phyloP scores from a whole-genome alignment of 2,797 vertebrate species.

The Ctenopoma multispine region DNA sequence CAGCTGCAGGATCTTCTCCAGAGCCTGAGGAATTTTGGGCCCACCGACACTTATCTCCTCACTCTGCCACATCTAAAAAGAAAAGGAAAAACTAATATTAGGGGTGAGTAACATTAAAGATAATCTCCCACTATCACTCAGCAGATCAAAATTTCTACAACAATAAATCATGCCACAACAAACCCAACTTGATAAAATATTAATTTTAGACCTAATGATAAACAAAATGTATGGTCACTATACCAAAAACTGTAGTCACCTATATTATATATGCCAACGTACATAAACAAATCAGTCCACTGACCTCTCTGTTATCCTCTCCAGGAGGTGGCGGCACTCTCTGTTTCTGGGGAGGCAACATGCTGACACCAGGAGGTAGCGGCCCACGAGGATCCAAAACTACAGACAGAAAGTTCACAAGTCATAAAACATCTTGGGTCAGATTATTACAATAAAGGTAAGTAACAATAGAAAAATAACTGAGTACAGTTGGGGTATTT shows the following conservation, averaged over 20 bases:
- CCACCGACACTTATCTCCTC: slow-evolving; percentile 87
- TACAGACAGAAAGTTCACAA: slow-evolving; percentile 18
- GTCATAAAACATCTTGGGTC: background rate
- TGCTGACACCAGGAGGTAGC: slow-evolving; percentile 85
- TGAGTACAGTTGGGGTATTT: background rate
- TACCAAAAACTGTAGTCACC: background rate
- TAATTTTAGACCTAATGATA: background rate
- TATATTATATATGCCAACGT: background rate
- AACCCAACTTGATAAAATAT: background rate
- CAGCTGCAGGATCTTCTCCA: slow-evolving; percentile 95
- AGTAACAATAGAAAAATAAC: too few species aligned
- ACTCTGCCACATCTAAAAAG: slow-evolving; percentile 78
- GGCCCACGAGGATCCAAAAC: slow-evolving; percentile 78
- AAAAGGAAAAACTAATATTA: background rate
- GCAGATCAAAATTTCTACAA: background rate
- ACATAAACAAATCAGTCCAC: accelerated
- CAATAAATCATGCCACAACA: background rate
- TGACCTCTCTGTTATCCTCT: slow-evolving; percentile 90
- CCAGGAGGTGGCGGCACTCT: slow-evolving; percentile 90
- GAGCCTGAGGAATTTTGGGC: slow-evolving; percentile 93
- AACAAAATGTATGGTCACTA: too few species aligned
- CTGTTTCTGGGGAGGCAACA: slow-evolving; percentile 81
- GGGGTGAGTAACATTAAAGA: too few species aligned
- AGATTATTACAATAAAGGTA: background rate
- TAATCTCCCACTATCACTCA: background rate